Percentiles rank a stretch among this genome's conserved stretches.
Evolutionary conservation across 1,140 invertebrate species (phyloP).

Genomic region (Drosophila ananassae): DNA sequence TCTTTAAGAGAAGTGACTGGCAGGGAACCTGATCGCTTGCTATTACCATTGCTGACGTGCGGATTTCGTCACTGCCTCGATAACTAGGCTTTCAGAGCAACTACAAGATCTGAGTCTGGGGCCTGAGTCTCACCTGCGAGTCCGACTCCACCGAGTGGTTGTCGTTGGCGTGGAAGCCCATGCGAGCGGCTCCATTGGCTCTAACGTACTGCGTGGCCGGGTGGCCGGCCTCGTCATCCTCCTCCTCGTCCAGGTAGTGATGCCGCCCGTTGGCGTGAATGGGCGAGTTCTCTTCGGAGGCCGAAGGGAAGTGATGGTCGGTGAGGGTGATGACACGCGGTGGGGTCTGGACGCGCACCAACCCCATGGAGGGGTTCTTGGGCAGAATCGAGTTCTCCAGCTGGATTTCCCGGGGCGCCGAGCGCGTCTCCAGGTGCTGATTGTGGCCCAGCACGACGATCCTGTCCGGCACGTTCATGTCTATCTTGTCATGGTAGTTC

Average conservation of each 20-base stretch:
- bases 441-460: slow-evolving; percentile 94
- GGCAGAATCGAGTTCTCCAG: slow-evolving; percentile 92
- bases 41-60: slow-evolving; percentile 5
- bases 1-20: slow-evolving; percentile 6
- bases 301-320: slow-evolving; percentile 91
- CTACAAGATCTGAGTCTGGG: background rate
- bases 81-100: no score
- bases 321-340: slow-evolving; percentile 92
- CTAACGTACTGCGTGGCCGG: slow-evolving; percentile 74
- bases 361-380: slow-evolving; percentile 87
- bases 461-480: slow-evolving; percentile 95
- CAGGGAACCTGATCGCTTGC: background rate
- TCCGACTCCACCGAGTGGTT: slow-evolving; percentile 79
- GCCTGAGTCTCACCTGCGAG: slow-evolving; percentile 63
- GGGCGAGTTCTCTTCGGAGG: slow-evolving; percentile 86
- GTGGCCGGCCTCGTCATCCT: slow-evolving; percentile 61
- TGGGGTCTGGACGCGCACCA: slow-evolving; percentile 91
- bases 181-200: slow-evolving; percentile 67
- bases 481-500: slow-evolving; percentile 90
- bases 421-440: slow-evolving; percentile 91
- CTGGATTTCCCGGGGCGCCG: slow-evolving; percentile 92
- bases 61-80: slow-evolving; percentile 45
- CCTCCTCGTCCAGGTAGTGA: slow-evolving; percentile 56
- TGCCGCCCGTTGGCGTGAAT: slow-evolving; percentile 55
- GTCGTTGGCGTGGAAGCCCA: slow-evolving; percentile 76